Conservation (phyloP, 2,797 vertebrate genomes). For the Ceryle rudis region DNA sequence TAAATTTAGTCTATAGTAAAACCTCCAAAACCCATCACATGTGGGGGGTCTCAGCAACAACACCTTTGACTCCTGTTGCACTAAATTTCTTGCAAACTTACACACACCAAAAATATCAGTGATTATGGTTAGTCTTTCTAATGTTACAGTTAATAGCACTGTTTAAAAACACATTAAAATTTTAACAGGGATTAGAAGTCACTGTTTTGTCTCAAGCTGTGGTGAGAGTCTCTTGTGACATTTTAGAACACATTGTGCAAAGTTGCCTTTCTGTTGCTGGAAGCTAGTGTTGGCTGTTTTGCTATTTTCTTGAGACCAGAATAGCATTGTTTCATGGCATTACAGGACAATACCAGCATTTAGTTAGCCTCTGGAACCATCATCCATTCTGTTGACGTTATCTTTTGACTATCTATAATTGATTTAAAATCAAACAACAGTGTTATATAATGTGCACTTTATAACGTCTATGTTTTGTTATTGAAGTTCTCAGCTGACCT, state of each 20-base stretch:
- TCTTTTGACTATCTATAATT: slow-evolving; percentile 1
- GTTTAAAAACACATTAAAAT: not conserved
- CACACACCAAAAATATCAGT: not conserved
- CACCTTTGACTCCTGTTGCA: not conserved
- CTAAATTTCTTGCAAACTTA: not conserved
- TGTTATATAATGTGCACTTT: not conserved
- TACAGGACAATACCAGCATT: slow-evolving; percentile 11
- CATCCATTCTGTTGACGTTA: slow-evolving; percentile 37
- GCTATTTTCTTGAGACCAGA: slow-evolving; percentile 12
- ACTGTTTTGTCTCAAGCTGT: not conserved
- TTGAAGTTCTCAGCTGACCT: slow-evolving; percentile 1
- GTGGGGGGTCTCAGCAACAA: not conserved
- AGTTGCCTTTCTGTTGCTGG: not conserved
- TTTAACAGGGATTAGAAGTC: not conserved
- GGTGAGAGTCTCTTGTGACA: not conserved
- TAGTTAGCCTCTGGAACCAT: slow-evolving; percentile 16
- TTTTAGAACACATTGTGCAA: not conserved
- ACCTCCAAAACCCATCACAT: rapidly evolving
- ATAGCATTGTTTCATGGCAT: not conserved
- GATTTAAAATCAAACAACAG: slow-evolving; percentile 40
- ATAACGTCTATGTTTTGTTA: not conserved
- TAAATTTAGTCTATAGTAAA: not conserved
- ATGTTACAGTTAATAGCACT: not conserved
- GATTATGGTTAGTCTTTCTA: not conserved
- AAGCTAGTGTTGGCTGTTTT: not conserved